Conservation (phyloP, 2,113 vertebrate genomes). For the Guaruba guarouba region DNA sequence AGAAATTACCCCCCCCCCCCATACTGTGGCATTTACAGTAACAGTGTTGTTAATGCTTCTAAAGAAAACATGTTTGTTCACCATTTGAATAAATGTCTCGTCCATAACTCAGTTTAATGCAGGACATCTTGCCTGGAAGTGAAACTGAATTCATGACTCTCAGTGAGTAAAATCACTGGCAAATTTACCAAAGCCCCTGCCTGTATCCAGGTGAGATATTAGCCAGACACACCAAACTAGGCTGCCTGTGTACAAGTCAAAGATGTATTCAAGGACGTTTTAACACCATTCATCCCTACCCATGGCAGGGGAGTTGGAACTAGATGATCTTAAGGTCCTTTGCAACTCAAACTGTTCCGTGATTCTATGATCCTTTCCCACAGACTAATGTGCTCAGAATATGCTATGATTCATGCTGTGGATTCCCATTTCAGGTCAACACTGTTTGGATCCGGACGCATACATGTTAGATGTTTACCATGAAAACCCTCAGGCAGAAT, state of each 20-base stretch:
- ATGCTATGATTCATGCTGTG: not conserved
- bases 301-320: not conserved
- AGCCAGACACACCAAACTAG: not conserved
- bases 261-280: not conserved
- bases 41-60: not conserved
- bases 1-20: accelerated
- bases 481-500: constrained; percentile 90
- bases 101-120: not conserved
- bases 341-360: not conserved
- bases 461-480: constrained; percentile 87
- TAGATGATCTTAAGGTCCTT: not conserved
- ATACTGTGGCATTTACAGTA: not conserved
- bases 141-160: not conserved
- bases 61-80: not conserved
- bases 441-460: constrained; percentile 89
- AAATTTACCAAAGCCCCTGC: not conserved
- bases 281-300: not conserved
- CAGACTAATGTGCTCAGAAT: not conserved
- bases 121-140: not conserved
- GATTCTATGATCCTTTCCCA: not conserved
- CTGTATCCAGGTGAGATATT: not conserved
- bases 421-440: constrained; percentile 80
- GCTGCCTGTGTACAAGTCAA: not conserved
- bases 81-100: not conserved
- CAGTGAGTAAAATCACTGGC: not conserved